Evolutionary conservation across 2,888 invertebrate species (phyloP).

Genomic region (Timema podura): DNA sequence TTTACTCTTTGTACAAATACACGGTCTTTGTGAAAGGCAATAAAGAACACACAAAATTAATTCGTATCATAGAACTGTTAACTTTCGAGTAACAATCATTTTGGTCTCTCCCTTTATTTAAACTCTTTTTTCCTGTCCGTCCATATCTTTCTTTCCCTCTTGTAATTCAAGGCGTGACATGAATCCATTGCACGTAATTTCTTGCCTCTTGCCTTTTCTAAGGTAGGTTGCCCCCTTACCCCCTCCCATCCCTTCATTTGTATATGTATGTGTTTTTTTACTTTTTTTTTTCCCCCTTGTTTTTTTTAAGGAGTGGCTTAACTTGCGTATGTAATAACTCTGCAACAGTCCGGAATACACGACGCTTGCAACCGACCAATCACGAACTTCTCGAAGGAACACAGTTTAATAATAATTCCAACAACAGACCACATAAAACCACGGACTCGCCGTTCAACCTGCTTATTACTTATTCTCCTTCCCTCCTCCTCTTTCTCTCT

Average conservation of each 20-base stretch:
- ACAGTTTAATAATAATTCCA: slow-evolving; percentile 5
- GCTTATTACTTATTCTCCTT: slow-evolving; percentile 15
- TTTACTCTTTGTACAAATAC: too few species aligned
- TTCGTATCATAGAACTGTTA: too few species aligned
- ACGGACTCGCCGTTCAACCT: background rate
- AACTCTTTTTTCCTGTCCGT: too few species aligned
- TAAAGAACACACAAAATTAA: too few species aligned
- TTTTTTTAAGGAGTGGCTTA: slow-evolving; percentile 9
- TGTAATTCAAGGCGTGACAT: slow-evolving; percentile 11
- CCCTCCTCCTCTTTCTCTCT: background rate
- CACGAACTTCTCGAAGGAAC: background rate
- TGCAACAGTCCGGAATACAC: background rate
- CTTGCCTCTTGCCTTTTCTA: background rate
- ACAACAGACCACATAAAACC: slow-evolving; percentile 5
- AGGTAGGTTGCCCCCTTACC: background rate
- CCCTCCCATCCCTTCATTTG: background rate
- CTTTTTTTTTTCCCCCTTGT: slow-evolving; percentile 1
- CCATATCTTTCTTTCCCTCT: too few species aligned
- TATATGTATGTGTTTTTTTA: background rate
- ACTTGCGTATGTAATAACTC: slow-evolving; percentile 4
- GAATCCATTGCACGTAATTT: slow-evolving; percentile 14
- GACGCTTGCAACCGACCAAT: slow-evolving; percentile 1
- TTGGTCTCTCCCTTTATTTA: too few species aligned
- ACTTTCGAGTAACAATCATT: too few species aligned
- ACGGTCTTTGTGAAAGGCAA: too few species aligned